Conservation (phyloP, 2,888 invertebrate species). For the Platypus cylindrus region DNA sequence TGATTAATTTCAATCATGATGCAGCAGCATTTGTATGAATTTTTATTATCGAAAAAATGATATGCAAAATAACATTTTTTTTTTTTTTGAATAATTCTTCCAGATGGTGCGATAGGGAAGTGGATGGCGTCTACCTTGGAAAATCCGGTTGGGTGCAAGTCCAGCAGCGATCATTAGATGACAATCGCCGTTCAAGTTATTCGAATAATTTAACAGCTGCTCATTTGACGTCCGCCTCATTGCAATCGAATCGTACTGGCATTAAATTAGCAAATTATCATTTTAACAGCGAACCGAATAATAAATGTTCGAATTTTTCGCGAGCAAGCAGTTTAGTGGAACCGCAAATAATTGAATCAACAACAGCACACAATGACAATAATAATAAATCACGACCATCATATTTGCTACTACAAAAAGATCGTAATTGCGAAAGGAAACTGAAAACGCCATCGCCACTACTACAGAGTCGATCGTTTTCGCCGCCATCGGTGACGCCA, state of each 20-base stretch:
- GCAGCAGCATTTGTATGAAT: too few relatives aligned
- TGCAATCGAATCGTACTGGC: constrained; percentile 31
- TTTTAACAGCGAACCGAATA: constrained; percentile 34
- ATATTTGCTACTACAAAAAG: constrained; percentile 28
- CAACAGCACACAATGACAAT: background rate
- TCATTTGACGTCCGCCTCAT: too few relatives aligned
- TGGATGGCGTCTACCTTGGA: constrained; percentile 45
- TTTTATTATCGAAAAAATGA: too few relatives aligned
- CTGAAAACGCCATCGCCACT: constrained; percentile 29
- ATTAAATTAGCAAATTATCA: constrained; percentile 42
- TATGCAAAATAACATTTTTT: background rate
- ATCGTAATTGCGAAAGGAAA: constrained; percentile 30
- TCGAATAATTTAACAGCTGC: constrained; percentile 18
- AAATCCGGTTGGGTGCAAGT: constrained; percentile 46
- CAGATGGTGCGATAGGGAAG: constrained; percentile 42
- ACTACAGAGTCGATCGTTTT: constrained; percentile 38
- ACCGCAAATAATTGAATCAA: constrained; percentile 4
- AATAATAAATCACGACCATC: constrained; percentile 25
- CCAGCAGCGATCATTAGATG: constrained; percentile 42
- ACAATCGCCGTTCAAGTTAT: constrained; percentile 34
- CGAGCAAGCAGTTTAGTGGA: constrained; percentile 14
- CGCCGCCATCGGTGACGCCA: constrained; percentile 50
- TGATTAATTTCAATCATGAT: too few relatives aligned
- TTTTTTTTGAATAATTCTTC: too few relatives aligned
- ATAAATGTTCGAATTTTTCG: constrained; percentile 7